These are phyloP conservation scores for Pelochelys cantorii DNA, from an alignment of 2,797 vertebrate species.

Conservation along the genomic window DNA sequence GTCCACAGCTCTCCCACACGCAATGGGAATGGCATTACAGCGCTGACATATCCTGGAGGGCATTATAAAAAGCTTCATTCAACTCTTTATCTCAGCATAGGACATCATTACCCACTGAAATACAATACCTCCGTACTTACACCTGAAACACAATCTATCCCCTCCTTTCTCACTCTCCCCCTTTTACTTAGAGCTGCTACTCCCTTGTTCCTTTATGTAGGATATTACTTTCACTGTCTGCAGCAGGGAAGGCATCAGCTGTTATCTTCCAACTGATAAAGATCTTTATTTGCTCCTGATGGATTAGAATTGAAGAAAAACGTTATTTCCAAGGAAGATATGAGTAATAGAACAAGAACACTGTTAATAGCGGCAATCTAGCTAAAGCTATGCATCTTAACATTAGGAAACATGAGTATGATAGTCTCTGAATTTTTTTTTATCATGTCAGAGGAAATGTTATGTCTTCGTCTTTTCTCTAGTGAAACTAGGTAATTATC, in stretches of 20 bases:
- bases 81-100: slow-evolving; percentile 49
- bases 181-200: slow-evolving; percentile 46
- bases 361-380: slow-evolving; percentile 63
- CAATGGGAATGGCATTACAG: slow-evolving; percentile 56
- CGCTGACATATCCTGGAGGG: slow-evolving; percentile 14
- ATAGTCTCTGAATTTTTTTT: slow-evolving; percentile 60
- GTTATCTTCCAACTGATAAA: slow-evolving; percentile 68
- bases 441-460: slow-evolving; percentile 64
- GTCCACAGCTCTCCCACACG: neutral
- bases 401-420: slow-evolving; percentile 49
- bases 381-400: slow-evolving; percentile 50
- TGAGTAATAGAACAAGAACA: slow-evolving; percentile 58
- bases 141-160: slow-evolving; percentile 74
- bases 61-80: slow-evolving; percentile 63
- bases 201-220: slow-evolving; percentile 59
- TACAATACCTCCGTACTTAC: slow-evolving; percentile 69
- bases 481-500: slow-evolving; percentile 43
- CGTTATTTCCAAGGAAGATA: slow-evolving; percentile 43
- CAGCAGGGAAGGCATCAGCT: slow-evolving; percentile 72
- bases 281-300: slow-evolving; percentile 69
- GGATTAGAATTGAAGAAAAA: slow-evolving; percentile 54
- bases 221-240: slow-evolving; percentile 67
- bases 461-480: slow-evolving; percentile 33
- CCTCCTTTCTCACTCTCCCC: slow-evolving; percentile 23
- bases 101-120: slow-evolving; percentile 70